Conservation (phyloP, 1,140 invertebrate genomes). For the Lutraria rhynchaena region DNA sequence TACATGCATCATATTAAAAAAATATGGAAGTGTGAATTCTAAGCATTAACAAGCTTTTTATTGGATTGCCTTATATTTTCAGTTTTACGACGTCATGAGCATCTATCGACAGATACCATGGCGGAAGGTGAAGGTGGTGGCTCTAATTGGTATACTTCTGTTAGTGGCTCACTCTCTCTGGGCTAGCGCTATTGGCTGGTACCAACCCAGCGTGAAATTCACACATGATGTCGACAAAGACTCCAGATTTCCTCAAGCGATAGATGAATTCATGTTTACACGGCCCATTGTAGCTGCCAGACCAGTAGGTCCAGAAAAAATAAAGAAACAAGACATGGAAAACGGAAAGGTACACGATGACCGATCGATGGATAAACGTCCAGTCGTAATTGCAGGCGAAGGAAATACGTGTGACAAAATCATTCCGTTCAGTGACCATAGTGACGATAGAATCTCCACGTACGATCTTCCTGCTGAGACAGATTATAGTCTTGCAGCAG, state of each 20-base stretch:
- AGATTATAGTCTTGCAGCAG: constrained; percentile 27
- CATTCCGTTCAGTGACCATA: not conserved
- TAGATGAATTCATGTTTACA: not conserved
- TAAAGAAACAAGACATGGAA: not conserved
- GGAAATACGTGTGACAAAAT: constrained; percentile 10
- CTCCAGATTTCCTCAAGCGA: no score
- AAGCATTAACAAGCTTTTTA: no score
- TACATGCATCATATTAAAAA: no score
- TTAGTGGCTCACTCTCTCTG: not conserved
- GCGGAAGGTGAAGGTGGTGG: constrained; percentile 32
- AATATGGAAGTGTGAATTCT: no score
- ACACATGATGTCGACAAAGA: not conserved
- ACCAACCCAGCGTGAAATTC: not conserved
- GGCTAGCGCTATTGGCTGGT: not conserved
- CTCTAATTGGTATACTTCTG: not conserved
- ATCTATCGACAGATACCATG: constrained; percentile 32
- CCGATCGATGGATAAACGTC: not conserved
- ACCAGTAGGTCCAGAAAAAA: not conserved
- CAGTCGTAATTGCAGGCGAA: not conserved
- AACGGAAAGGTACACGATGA: not conserved
- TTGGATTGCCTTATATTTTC: no score
- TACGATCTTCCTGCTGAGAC: constrained; percentile 38
- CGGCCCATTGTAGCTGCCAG: not conserved
- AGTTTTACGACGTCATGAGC: not conserved
- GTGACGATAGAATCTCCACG: constrained; percentile 16